These are phyloP conservation scores for Vireo griseus DNA, from an alignment of 2,797 vertebrate species.

Conservation along the genomic window DNA sequence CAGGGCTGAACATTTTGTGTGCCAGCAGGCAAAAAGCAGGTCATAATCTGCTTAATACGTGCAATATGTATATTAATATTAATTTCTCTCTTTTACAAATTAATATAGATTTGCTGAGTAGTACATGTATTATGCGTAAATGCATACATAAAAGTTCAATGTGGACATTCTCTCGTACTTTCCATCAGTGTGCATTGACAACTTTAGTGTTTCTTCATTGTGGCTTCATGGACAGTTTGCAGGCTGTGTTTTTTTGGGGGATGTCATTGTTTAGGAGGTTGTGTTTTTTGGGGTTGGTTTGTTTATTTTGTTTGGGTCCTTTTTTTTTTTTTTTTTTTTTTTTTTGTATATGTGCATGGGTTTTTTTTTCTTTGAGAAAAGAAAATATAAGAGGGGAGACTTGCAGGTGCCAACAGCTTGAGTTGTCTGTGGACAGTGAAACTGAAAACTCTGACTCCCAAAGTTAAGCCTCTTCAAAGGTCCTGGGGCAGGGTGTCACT, in stretches of 20 bases:
- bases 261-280: background rate
- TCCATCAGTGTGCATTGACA: background rate
- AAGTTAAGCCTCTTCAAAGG: background rate
- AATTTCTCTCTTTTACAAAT: slow-evolving; percentile 56
- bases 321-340: background rate
- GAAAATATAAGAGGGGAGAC: background rate
- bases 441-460: background rate
- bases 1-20: slow-evolving; percentile 17
- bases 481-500: background rate
- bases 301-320: background rate
- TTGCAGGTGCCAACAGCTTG: background rate
- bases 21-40: slow-evolving; percentile 17
- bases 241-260: background rate
- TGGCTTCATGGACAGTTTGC: background rate
- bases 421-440: background rate
- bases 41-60: slow-evolving; percentile 40
- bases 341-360: background rate
- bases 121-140: slow-evolving; percentile 54
- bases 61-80: slow-evolving; percentile 55
- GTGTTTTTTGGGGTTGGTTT: background rate
- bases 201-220: slow-evolving; percentile 26
- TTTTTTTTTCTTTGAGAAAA: background rate
- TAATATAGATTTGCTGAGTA: slow-evolving; percentile 69
- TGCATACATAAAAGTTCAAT: slow-evolving; percentile 64
- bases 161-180: background rate